These are phyloP conservation scores for Willisornis vidua DNA, from an alignment of 2,113 vertebrate genomes.

Conservation along the genomic window DNA sequence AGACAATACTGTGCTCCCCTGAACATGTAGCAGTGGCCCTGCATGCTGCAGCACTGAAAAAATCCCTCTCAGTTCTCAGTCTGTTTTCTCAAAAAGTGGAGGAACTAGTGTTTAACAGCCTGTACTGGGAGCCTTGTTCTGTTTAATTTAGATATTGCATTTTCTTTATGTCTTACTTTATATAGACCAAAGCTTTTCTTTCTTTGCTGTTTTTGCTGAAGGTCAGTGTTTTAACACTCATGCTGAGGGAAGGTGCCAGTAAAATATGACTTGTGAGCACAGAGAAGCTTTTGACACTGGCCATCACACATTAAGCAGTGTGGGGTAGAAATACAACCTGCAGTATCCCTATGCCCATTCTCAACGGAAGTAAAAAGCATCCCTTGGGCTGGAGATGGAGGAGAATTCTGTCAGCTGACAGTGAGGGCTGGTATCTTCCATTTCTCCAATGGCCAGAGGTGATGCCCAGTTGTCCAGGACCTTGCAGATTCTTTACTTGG, in stretches of 20 bases:
- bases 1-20: background rate
- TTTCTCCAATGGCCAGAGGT: background rate
- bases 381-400: background rate
- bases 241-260: background rate
- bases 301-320: background rate
- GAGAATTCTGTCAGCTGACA: background rate
- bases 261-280: background rate
- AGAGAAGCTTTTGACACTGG: background rate
- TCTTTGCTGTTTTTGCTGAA: background rate
- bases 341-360: background rate
- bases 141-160: background rate
- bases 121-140: background rate
- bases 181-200: background rate
- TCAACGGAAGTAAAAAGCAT: background rate
- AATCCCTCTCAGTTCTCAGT: background rate
- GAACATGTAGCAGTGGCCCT: background rate
- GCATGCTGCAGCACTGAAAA: background rate
- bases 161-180: background rate
- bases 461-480: background rate
- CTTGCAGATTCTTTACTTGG: background rate
- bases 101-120: background rate
- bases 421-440: background rate
- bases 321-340: background rate
- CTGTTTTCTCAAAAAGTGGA: background rate
- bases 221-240: background rate